These are phyloP conservation scores for Noctuana brunneofusca DNA, from an alignment of 2,888 invertebrate species.

Conservation along the genomic window DNA sequence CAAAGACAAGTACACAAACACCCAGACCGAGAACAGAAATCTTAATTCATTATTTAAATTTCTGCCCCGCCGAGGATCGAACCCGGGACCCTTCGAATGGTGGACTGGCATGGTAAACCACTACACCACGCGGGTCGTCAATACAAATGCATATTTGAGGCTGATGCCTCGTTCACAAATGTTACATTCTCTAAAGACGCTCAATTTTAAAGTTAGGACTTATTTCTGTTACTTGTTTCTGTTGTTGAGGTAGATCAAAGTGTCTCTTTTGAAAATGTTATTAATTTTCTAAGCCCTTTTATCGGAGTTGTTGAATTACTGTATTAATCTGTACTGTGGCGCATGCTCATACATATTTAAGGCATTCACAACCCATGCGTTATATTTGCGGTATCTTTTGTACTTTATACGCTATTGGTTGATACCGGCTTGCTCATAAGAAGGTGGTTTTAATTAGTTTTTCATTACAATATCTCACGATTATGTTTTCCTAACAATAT, in stretches of 20 bases:
- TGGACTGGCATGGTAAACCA: too few species aligned
- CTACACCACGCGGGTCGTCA: too few species aligned
- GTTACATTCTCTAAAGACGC: background rate
- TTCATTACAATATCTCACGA: background rate
- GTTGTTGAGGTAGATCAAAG: background rate
- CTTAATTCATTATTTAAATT: too few species aligned
- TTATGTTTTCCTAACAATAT: background rate
- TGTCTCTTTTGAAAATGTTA: background rate
- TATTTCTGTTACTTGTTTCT: background rate
- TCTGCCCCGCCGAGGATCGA: too few species aligned
- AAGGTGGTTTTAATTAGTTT: constrained; percentile 27
- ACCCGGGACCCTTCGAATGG: too few species aligned
- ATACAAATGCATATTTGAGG: too few species aligned
- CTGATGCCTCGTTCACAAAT: background rate
- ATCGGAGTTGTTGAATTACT: background rate
- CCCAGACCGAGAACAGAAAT: too few species aligned
- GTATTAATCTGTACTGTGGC: background rate
- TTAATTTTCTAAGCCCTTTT: background rate
- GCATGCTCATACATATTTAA: constrained; percentile 20
- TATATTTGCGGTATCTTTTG: constrained; percentile 14
- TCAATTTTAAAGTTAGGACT: background rate
- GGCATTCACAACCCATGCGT: constrained; percentile 13
- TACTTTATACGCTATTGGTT: constrained; percentile 19
- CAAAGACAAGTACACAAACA: too few species aligned
- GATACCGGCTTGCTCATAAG: constrained; percentile 7